phyloP scores from a whole-genome alignment of 2,797 vertebrate genomes.

The Pteronotus mesoamericanus region DNA sequence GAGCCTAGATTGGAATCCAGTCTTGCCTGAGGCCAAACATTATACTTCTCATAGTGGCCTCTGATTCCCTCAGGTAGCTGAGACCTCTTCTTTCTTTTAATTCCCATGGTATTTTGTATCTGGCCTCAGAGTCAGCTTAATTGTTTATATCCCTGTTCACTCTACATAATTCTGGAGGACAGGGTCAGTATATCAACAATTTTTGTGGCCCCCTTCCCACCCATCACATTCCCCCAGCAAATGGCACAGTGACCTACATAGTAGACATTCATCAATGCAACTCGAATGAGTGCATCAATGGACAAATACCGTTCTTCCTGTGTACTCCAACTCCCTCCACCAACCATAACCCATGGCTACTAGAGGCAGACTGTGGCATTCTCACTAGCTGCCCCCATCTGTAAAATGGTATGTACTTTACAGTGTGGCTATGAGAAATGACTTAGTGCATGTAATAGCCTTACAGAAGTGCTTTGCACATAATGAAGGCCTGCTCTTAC shows the following conservation, averaged over 20 bases:
- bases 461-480: background rate
- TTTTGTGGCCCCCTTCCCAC: background rate
- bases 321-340: background rate
- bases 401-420: background rate
- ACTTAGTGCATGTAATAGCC: background rate
- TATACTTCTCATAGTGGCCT: background rate
- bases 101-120: background rate
- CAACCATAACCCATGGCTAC: background rate
- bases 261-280: background rate
- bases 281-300: background rate
- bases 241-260: background rate
- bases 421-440: background rate
- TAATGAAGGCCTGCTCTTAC: background rate
- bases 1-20: background rate
- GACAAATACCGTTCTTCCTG: background rate
- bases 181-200: background rate
- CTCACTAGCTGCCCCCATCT: background rate
- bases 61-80: background rate
- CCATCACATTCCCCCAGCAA: background rate
- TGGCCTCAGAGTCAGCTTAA: background rate
- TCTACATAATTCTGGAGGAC: background rate
- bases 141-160: background rate
- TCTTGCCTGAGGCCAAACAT: background rate
- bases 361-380: background rate
- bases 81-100: background rate